A percentile compares a stretch with the other conserved stretches of the same genome.
phyloP scores from a whole-genome alignment of 2,113 vertebrate genomes.

The Amblyornis subalaris region DNA sequence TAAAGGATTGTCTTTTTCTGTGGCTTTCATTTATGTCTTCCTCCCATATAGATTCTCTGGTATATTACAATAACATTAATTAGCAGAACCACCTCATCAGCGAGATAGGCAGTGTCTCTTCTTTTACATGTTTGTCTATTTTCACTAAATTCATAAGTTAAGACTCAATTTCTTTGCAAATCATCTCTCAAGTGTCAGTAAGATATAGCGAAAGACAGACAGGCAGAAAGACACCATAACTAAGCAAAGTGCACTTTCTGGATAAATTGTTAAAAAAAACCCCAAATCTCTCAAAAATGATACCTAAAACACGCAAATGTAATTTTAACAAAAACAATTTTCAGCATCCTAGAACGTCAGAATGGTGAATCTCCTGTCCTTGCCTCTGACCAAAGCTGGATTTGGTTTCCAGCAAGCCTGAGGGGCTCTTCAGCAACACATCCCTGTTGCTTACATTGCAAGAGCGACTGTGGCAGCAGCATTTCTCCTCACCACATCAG shows the following conservation, averaged over 20 bases:
- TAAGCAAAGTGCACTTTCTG: neutral
- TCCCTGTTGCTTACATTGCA: neutral
- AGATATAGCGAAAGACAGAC: neutral
- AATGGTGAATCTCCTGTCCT: neutral
- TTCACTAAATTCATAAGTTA: neutral
- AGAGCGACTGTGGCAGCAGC: neutral
- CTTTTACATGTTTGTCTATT: neutral
- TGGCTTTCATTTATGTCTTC: neutral
- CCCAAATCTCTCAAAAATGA: neutral
- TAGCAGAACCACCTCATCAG: neutral
- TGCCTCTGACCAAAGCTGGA: neutral
- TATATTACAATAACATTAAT: neutral
- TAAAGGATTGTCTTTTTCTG: neutral
- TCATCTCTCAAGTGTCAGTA: neutral
- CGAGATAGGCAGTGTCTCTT: neutral
- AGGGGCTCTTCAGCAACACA: neutral
- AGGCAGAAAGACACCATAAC: neutral
- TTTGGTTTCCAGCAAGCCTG: neutral
- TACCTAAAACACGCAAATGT: neutral
- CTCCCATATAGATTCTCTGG: neutral
- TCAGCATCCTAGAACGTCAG: neutral
- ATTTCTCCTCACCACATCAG: accelerated
- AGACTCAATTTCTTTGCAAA: neutral
- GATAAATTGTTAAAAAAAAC: neutral
- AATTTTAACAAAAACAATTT: neutral